A percentile compares a stretch with the other conserved stretches of the same genome.
Conservation (phyloP, 2,888 invertebrate genomes). For the Chymomyza caudatula region DNA sequence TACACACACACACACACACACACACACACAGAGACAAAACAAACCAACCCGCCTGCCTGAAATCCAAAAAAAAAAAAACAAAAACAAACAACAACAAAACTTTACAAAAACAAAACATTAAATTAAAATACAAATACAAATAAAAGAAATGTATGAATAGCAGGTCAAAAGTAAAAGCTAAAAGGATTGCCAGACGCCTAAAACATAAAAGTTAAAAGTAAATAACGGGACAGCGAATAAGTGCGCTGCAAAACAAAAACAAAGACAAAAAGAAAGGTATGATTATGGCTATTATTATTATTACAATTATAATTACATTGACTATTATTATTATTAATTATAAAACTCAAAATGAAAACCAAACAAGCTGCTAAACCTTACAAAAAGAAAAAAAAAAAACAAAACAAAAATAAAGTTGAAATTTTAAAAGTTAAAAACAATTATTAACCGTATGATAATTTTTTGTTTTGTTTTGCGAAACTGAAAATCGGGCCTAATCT, state of each 20-base stretch:
- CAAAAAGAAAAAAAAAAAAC: slow-evolving; percentile 5
- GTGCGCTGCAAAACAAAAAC: no score
- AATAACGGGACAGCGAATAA: no score
- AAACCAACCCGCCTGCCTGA: slow-evolving; percentile 46
- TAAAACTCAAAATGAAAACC: slow-evolving; percentile 31
- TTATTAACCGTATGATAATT: slow-evolving; percentile 23
- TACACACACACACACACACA: slow-evolving; percentile 25
- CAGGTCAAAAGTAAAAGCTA: slow-evolving; percentile 24
- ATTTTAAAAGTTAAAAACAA: slow-evolving; percentile 39
- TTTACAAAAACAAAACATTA: neutral
- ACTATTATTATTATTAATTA: slow-evolving; percentile 56
- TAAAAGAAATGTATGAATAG: slow-evolving; percentile 26
- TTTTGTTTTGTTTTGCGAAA: slow-evolving; percentile 34
- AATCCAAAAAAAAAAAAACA: slow-evolving; percentile 25
- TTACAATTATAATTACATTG: slow-evolving; percentile 43
- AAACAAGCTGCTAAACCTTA: slow-evolving; percentile 16
- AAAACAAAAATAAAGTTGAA: slow-evolving; percentile 24
- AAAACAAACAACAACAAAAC: slow-evolving; percentile 3
- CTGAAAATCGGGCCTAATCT: slow-evolving; percentile 54
- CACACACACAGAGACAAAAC: slow-evolving; percentile 17
- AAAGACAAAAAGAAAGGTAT: slow-evolving; percentile 52
- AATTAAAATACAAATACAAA: neutral
- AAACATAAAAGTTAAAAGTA: slow-evolving; percentile 22
- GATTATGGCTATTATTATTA: slow-evolving; percentile 58
- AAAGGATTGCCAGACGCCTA: slow-evolving; percentile 35